Evolutionary conservation across 2,888 invertebrate genomes (phyloP), one percentile per base, ranked within the genome.

Genomic region (Cosmorhoe ocellata): DNA sequence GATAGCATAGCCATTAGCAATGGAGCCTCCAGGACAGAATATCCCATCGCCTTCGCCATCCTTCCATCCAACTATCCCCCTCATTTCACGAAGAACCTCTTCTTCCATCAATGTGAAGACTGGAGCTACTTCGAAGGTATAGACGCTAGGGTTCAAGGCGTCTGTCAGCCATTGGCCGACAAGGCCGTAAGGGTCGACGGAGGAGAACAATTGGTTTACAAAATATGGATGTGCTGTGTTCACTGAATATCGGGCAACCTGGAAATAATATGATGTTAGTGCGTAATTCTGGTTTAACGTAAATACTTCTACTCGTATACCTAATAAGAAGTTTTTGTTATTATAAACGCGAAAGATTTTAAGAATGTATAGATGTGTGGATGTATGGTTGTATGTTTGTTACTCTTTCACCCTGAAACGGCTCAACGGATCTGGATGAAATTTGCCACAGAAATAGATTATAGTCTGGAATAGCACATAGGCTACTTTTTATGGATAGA

Each of bases 221-320:
- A 97, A 97, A 75, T 95, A 95, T 0, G 97, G 97, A 78, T 97
- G 96, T 0, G 95, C 96, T 0, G 97, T 97, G 83, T 97, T 97
- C 0, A 97, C 97, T 33, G 97, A 97, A 86, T 95, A 96, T 26
- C 94, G 92, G 12, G 89, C 83, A 11, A 90, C 82, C 90, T 90
- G 71, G 10, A 67, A 66, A 3, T 11, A 28, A 37, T 1, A 34
- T 1, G 18, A 14, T 1, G 9, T 2, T 9, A 1, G 4, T 8
- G 8, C 13, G 8, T 11, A 5, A 12, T 31, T 2, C 12, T 1
- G 1, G n/a, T n/a, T n/a, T n/a, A n/a, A n/a, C n/a, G n/a, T n/a
- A n/a, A n/a, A n/a, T n/a, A n/a, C n/a, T n/a, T n/a, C n/a, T n/a
- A n/a, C n/a, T n/a, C n/a, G n/a, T n/a, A n/a, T n/a, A n/a, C n/a